phyloP scores from a whole-genome alignment of 2,113 vertebrate species.

The Myotis davidii region DNA sequence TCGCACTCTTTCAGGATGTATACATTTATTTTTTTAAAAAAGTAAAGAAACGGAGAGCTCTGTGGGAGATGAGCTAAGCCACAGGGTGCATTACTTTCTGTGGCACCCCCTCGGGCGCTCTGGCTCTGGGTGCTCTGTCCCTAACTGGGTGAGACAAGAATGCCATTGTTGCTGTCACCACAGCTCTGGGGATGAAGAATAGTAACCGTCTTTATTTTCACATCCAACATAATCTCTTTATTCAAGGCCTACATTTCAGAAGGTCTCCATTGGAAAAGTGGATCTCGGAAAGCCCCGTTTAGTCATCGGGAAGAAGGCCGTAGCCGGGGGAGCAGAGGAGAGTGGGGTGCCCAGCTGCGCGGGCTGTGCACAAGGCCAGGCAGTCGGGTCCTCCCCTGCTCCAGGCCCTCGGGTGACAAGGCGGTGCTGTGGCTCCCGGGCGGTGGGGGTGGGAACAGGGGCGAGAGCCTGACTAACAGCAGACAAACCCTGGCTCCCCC shows the following conservation, averaged over 20 bases:
- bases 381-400: neutral
- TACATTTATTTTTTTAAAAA: neutral
- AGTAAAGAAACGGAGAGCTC: constrained; percentile 36
- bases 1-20: neutral
- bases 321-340: rapidly evolving
- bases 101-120: constrained; percentile 57
- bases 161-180: constrained; percentile 57
- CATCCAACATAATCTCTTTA: constrained; percentile 46
- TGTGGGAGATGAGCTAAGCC: constrained; percentile 53
- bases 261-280: constrained; percentile 41
- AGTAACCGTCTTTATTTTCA: constrained; percentile 60
- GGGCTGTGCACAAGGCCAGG: neutral
- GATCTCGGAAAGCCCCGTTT: constrained; percentile 34
- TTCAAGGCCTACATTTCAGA: constrained; percentile 59
- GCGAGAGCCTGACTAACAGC: neutral
- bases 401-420: rapidly evolving
- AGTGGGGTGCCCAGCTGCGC: neutral
- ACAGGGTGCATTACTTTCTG: constrained; percentile 16
- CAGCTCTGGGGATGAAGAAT: neutral
- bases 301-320: neutral
- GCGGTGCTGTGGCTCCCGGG: too few species aligned
- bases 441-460: rapidly evolving
- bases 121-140: constrained; percentile 63
- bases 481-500: neutral
- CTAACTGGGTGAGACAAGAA: constrained; percentile 42